Conservation (phyloP, 2,113 vertebrate genomes). For the Ciconia boyciana region DNA sequence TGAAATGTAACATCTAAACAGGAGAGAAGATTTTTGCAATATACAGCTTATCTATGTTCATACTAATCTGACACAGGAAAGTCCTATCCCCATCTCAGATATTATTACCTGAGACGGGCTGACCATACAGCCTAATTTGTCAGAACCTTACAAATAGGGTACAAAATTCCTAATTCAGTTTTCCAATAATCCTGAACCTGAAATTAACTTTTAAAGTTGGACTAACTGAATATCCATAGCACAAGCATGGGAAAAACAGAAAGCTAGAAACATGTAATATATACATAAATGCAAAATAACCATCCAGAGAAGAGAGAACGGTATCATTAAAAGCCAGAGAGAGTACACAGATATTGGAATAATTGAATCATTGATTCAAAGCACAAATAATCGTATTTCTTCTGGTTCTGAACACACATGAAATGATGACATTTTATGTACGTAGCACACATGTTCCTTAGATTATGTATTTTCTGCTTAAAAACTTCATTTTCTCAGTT, state of each 20-base stretch:
- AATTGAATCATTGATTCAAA: not conserved
- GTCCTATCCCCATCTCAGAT: not conserved
- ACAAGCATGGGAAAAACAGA: not conserved
- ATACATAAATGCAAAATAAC: not conserved
- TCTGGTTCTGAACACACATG: not conserved
- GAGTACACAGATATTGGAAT: not conserved
- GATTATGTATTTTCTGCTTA: not conserved
- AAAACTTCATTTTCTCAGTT: not conserved
- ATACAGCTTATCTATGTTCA: not conserved
- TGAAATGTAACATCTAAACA: not conserved
- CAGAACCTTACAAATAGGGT: not conserved
- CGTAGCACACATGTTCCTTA: not conserved
- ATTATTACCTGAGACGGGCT: not conserved
- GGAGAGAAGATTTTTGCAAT: not conserved
- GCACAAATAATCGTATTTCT: not conserved
- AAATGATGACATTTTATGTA: not conserved
- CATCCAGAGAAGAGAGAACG: not conserved
- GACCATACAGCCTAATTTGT: not conserved
- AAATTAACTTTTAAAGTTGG: not conserved
- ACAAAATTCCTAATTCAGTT: not conserved
- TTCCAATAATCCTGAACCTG: not conserved
- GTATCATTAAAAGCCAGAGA: not conserved
- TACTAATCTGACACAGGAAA: not conserved
- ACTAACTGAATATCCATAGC: not conserved
- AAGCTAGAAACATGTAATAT: not conserved